phyloP scores from a whole-genome alignment of 2,797 vertebrate species.

The Gymnocypris eckloni region DNA sequence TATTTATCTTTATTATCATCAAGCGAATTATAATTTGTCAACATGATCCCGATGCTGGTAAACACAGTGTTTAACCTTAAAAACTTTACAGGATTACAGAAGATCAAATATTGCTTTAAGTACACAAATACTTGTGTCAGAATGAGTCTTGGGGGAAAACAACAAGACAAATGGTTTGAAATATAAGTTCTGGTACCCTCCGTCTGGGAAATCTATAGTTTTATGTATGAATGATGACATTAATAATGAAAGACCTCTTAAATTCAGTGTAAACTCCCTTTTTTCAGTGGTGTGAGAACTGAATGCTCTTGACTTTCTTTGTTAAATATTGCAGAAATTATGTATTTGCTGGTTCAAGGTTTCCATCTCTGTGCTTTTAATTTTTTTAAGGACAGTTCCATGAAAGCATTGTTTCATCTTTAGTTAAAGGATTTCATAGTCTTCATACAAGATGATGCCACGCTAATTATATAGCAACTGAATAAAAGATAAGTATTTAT shows the following conservation, averaged over 20 bases:
- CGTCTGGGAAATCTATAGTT: conserved; percentile 66
- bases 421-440: not conserved
- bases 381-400: not conserved
- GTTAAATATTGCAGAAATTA: conserved; percentile 11
- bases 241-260: conserved; percentile 74
- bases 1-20: conserved; percentile 64
- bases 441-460: not conserved
- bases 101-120: conserved; percentile 53
- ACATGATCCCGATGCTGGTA: conserved; percentile 52
- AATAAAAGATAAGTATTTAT: not conserved
- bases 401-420: conserved; percentile 9
- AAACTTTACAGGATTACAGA: conserved; percentile 45
- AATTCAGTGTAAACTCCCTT: conserved; percentile 74
- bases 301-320: conserved; percentile 66
- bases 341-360: conserved; percentile 9
- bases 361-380: conserved; percentile 4
- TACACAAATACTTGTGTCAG: conserved; percentile 15
- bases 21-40: conserved; percentile 59
- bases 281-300: conserved; percentile 52
- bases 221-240: conserved; percentile 72
- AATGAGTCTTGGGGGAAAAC: not conserved
- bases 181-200: conserved; percentile 58
- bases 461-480: not conserved
- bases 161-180: conserved; percentile 47
- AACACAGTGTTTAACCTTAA: conserved; percentile 62